Evolutionary conservation across 2,888 invertebrate species (phyloP), one percentile per base, ranked within the genome.

Genomic region (Zygaena filipendulae): DNA sequence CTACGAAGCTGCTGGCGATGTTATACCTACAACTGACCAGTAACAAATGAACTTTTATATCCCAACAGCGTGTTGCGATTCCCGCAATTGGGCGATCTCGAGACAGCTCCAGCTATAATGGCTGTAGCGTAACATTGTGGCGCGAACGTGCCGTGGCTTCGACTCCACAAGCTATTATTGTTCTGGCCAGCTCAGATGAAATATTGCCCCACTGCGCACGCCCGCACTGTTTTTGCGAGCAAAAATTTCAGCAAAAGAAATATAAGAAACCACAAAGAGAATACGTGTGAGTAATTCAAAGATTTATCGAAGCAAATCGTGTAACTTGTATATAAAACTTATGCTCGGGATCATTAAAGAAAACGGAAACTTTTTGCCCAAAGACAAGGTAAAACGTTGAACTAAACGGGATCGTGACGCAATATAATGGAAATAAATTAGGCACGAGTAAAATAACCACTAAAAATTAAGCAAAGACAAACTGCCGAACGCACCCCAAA

Each of bases 131-230:
- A 53, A 77, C 77, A 77, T 74, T 77, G 77, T 77, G 71, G 71
- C 57, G 46, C 56, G 77, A 66, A 77, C 77, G 77, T 79, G 77
- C 77, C 77, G 74, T 72, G 77, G 77, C 77, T 74, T 51, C 67
- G 52, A 64, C 63, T 72, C 60, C 55, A 55, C 53, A 48, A 54
- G 75, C 77, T 79, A 79, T 79, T 77, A 79, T 75, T 79, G 77
- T 75, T 71, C 75, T 69, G 72, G 69, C 70, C 71, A 70, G 71
- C 70, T 63, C 72, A 59, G 68, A 77, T 77, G 77, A 77, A 77
- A 75, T 77, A 77, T 77, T 70, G 71, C 74, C 62, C 70, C 67
- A 74, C 66, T 70, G 69, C 66, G 70, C 63, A 62, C 66, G 69
- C 68, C 54, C 61, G 64, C 60, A 54, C 64, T 66, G 70, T 72